Evolutionary conservation across 1,140 invertebrate genomes (phyloP).

Genomic region (Tribolium castaneum): DNA sequence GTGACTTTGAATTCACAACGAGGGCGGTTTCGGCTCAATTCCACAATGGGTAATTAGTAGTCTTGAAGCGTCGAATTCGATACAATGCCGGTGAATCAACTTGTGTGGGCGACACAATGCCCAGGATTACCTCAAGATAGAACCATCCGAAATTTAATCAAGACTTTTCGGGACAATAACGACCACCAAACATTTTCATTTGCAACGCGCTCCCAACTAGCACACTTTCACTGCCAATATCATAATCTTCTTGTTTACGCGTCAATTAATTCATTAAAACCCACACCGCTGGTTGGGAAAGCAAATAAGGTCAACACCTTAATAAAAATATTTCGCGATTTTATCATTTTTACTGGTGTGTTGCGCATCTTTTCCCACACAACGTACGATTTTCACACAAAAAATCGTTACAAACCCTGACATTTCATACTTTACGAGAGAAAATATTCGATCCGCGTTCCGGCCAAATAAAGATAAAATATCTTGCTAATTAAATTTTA

Average conservation of each 20-base stretch:
- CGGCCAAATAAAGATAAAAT: not conserved
- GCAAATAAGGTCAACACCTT: not conserved
- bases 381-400: not conserved
- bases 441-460: not conserved
- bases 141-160: no score
- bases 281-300: not conserved
- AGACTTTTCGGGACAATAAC: not conserved
- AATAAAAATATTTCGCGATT: not conserved
- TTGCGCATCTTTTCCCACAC: not conserved
- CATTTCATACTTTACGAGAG: not conserved
- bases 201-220: no score
- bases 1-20: not conserved
- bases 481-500: no score
- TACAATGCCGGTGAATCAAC: conserved; percentile 28
- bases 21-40: not conserved
- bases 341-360: not conserved
- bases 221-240: not conserved
- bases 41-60: conserved; percentile 21
- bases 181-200: no score
- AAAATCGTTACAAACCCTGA: not conserved
- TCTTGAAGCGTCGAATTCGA: conserved; percentile 16
- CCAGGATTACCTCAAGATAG: not conserved
- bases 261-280: no score
- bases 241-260: not conserved
- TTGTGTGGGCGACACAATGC: conserved; percentile 23